These are phyloP conservation scores for Baronia brevicornis DNA, from an alignment of 2,888 invertebrate genomes.

Conservation along the genomic window DNA sequence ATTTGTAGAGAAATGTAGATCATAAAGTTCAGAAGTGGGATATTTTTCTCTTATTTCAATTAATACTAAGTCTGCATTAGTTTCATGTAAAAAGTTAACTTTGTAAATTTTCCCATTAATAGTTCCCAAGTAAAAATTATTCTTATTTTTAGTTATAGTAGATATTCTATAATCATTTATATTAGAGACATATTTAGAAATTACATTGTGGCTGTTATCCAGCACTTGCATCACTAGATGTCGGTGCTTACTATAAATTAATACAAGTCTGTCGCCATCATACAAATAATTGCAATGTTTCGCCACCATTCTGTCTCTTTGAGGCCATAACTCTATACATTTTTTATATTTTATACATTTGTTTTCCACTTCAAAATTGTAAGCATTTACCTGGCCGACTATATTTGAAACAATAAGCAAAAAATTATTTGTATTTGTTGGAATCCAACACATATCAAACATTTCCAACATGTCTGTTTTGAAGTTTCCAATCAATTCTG, in stretches of 20 bases:
- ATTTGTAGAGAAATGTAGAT: constrained; percentile 39
- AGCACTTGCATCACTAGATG: constrained; percentile 44
- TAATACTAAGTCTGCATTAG: constrained; percentile 26
- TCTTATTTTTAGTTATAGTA: constrained; percentile 27
- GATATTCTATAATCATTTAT: constrained; percentile 53
- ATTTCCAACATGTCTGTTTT: constrained; percentile 33
- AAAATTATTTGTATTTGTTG: constrained; percentile 25
- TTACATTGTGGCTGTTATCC: constrained; percentile 31
- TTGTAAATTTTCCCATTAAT: constrained; percentile 43
- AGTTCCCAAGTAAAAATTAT: constrained; percentile 36
- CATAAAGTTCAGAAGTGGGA: constrained; percentile 35
- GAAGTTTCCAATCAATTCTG: constrained; percentile 26
- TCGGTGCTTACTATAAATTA: constrained; percentile 52
- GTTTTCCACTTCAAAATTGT: constrained; percentile 30
- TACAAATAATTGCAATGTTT: constrained; percentile 29
- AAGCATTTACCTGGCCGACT: constrained; percentile 37
- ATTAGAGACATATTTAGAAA: constrained; percentile 38
- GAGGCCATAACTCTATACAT: constrained; percentile 35
- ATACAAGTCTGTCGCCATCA: constrained; percentile 31
- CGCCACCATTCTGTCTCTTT: constrained; percentile 49
- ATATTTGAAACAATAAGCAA: constrained; percentile 38
- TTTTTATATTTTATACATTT: constrained; percentile 24
- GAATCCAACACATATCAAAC: constrained; percentile 39
- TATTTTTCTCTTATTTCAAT: constrained; percentile 37
- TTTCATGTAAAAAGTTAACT: constrained; percentile 24